Conservation (phyloP, 2,797 vertebrate species). For the Menidia menidia region DNA sequence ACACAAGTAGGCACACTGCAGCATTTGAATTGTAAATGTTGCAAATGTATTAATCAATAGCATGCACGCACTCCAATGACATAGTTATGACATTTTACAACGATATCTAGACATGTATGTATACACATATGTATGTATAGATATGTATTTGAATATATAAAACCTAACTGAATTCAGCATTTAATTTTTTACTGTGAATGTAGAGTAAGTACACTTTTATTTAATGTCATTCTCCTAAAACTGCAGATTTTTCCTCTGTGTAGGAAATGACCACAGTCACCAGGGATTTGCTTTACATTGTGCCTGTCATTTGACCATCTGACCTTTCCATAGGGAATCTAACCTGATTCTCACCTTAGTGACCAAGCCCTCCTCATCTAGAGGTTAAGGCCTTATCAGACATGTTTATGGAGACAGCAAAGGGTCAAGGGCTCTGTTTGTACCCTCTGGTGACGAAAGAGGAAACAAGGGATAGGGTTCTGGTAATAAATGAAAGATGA, state of each 20-base stretch:
- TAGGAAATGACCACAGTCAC: constrained; percentile 14
- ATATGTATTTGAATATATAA: too few relatives aligned
- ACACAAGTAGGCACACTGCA: neutral
- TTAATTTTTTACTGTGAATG: neutral
- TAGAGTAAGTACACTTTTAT: neutral
- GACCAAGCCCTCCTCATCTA: constrained; percentile 49
- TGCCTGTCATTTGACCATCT: constrained; percentile 43
- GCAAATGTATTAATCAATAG: too few relatives aligned
- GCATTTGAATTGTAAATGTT: too few relatives aligned
- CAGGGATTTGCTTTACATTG: constrained; percentile 9
- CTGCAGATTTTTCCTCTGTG: neutral
- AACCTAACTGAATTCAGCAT: too few relatives aligned
- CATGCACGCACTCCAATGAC: too few relatives aligned
- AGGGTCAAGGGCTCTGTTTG: constrained; percentile 71
- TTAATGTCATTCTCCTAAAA: neutral
- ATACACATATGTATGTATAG: too few relatives aligned
- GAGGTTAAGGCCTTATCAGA: constrained; percentile 64
- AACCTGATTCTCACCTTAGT: constrained; percentile 40
- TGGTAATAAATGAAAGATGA: constrained; percentile 80
- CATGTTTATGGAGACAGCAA: constrained; percentile 64
- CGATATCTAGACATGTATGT: too few relatives aligned
- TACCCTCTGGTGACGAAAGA: constrained; percentile 65
- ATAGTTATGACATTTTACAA: too few relatives aligned
- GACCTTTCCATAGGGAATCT: constrained; percentile 18
- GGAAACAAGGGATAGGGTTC: constrained; percentile 76